Evolutionary conservation across 1,140 invertebrate genomes (phyloP).

Genomic region (Chrysopa pallens): DNA sequence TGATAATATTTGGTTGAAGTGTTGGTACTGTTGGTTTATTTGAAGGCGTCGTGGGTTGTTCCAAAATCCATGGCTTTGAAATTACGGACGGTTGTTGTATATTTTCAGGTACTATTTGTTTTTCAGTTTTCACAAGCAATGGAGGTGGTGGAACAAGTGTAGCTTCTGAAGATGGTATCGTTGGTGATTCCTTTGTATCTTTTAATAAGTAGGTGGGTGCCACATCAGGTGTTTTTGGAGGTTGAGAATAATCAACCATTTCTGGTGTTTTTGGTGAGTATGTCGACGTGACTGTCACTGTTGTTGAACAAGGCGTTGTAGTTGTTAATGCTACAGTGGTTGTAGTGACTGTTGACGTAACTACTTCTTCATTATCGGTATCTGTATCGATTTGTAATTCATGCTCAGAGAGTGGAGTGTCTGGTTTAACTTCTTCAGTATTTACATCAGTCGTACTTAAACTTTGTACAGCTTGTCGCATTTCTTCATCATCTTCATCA

Average conservation of each 20-base stretch:
- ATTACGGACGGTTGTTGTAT: slow-evolving; percentile 11
- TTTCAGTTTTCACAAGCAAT: not conserved
- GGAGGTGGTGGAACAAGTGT: not conserved
- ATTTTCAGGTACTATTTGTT: too few relatives aligned
- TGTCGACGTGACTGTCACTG: slow-evolving; percentile 17
- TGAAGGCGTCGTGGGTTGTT: too few relatives aligned
- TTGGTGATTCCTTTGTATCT: not conserved
- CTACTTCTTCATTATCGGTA: slow-evolving; percentile 42
- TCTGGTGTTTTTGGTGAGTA: slow-evolving; percentile 23
- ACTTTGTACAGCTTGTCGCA: slow-evolving; percentile 58
- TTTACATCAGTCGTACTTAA: slow-evolving; percentile 44
- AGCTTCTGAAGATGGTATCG: not conserved
- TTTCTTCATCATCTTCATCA: slow-evolving; percentile 52
- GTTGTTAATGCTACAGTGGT: slow-evolving; percentile 19
- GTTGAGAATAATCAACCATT: slow-evolving; percentile 24
- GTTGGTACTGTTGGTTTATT: too few relatives aligned
- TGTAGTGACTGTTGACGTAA: slow-evolving; percentile 17
- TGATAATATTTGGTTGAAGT: too few relatives aligned
- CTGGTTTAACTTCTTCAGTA: slow-evolving; percentile 47
- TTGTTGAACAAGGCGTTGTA: slow-evolving; percentile 11
- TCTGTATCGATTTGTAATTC: slow-evolving; percentile 76
- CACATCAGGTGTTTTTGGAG: slow-evolving; percentile 29
- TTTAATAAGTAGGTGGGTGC: slow-evolving; percentile 9
- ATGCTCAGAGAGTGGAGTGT: slow-evolving; percentile 66
- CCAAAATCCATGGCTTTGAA: slow-evolving; percentile 26